Evolutionary conservation across 2,113 vertebrate species (phyloP), one percentile per base, ranked within the genome.

Genomic region (Pantherophis guttatus): DNA sequence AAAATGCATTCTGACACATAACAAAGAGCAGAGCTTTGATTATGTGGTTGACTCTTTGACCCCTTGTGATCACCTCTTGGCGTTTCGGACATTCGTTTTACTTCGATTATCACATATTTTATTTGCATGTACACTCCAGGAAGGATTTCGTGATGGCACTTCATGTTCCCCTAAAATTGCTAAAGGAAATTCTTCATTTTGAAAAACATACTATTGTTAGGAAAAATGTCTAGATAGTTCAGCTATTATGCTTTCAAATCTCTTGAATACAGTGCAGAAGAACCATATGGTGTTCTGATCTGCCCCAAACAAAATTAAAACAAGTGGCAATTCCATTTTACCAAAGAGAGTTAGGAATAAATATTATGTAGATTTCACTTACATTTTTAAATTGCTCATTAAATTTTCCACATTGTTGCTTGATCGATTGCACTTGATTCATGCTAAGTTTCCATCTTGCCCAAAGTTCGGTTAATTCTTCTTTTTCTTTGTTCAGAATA

Each of bases 361-460:
- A 86, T 4, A 48, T 23, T 13, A 39, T 10, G 17, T 48, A 65
- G 9, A n/a, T 88, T 93, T n/a, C 52, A 88, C 96, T 97, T 97
- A 99, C 98, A 57, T 95, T 98, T 96, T 96, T 97, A 0, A 99
- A 95, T 86, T 98, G 98, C 52, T 99, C 98, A 96, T 98, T 97
- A 95, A 98, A 98, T 39, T 97, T 97, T 90, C 91, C 97, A 96
- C 97, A 98, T 62, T 98, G 98, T 88, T 98, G 97, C 93, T 97
- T 98, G 89, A 96, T 3, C 0, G 98, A 97, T 94, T 98, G 98
- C n/a, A 93, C 91, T 94, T 98, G 95, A 65, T 93, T 96, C 70
- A 97, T 93, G 91, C 97, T 97, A 39, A 98, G 97, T 95, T 98
- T 98, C 98, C 98, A 97, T 0, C 94, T 91, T 86, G 96, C 95